These are phyloP conservation scores for Lepus americanus DNA, from an alignment of 2,113 vertebrate species.

Conservation along the genomic window DNA sequence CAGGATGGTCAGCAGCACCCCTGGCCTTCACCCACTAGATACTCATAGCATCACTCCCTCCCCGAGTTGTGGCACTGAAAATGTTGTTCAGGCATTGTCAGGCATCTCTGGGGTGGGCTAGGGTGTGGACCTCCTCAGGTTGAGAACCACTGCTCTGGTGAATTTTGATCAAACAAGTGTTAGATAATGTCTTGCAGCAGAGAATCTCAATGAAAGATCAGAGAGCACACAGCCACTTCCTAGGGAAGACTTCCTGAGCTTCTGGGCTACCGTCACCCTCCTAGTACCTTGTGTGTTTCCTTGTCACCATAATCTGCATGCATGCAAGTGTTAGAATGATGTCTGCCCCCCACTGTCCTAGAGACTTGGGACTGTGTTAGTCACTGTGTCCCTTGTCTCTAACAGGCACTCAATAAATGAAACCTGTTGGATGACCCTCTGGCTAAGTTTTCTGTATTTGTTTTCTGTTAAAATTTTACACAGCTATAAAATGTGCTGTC, in stretches of 20 bases:
- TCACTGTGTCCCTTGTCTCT: neutral
- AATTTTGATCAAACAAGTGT: slow-evolving; percentile 16
- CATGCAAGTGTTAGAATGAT: neutral
- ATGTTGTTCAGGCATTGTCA: neutral
- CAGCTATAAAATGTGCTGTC: slow-evolving; percentile 95
- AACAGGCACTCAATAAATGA: slow-evolving; percentile 3
- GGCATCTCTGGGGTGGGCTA: neutral
- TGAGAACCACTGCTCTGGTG: slow-evolving; percentile 1
- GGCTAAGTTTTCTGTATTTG: slow-evolving; percentile 64
- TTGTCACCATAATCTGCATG: neutral
- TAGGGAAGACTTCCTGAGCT: neutral
- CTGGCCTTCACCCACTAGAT: neutral
- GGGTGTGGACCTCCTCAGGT: neutral
- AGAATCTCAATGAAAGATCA: slow-evolving; percentile 18
- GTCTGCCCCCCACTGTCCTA: neutral
- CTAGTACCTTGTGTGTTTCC: neutral
- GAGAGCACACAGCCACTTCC: neutral
- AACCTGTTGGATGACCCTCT: slow-evolving; percentile 36
- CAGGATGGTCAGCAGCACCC: neutral
- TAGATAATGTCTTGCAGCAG: neutral
- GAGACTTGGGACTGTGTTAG: neutral
- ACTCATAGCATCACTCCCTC: neutral
- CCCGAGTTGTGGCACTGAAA: neutral
- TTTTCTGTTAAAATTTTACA: slow-evolving; percentile 81
- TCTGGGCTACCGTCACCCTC: neutral